phyloP scores from a whole-genome alignment of 2,797 vertebrate species.

The Parambassis ranga region DNA sequence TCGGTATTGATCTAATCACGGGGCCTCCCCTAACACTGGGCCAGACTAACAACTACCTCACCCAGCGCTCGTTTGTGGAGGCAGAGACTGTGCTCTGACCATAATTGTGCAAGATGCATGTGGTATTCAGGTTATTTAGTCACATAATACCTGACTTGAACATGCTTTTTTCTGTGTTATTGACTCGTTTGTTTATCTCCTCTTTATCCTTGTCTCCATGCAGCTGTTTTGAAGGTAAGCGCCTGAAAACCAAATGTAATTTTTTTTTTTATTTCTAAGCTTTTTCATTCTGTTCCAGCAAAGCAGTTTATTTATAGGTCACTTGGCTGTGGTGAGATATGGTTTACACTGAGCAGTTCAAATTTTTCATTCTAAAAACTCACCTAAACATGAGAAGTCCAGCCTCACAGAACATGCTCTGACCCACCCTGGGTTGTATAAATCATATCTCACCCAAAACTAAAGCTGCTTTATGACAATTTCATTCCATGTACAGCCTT shows the following conservation, averaged over 20 bases:
- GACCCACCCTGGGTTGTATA: neutral
- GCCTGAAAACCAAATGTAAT: conserved; percentile 21
- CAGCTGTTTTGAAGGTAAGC: conserved; percentile 84
- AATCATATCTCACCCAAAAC: conserved; percentile 54
- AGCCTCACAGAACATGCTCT: conserved; percentile 17
- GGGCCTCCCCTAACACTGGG: conserved; percentile 49
- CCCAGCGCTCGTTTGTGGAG: conserved; percentile 8
- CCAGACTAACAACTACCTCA: conserved; percentile 24
- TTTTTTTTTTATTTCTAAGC: conserved; percentile 14
- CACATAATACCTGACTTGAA: conserved; percentile 16
- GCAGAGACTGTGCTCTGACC: conserved; percentile 13
- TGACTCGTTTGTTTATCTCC: conserved; percentile 54
- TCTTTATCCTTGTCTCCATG: conserved; percentile 22
- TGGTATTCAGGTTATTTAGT: conserved; percentile 19
- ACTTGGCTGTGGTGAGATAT: conserved; percentile 57
- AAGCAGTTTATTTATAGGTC: conserved; percentile 25
- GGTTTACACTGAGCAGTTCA: conserved; percentile 34
- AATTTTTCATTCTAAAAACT: conserved; percentile 17
- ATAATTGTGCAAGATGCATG: conserved; percentile 34
- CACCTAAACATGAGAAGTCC: conserved; percentile 18
- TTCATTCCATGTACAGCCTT: conserved; percentile 46
- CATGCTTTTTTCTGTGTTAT: neutral
- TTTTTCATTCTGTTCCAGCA: conserved; percentile 27
- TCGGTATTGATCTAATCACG: conserved; percentile 73
- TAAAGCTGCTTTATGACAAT: conserved; percentile 41